Percentiles rank a stretch among this genome's conserved stretches.
phyloP scores from a whole-genome alignment of 2,888 invertebrate species.

The Rhabditoides inermis region DNA sequence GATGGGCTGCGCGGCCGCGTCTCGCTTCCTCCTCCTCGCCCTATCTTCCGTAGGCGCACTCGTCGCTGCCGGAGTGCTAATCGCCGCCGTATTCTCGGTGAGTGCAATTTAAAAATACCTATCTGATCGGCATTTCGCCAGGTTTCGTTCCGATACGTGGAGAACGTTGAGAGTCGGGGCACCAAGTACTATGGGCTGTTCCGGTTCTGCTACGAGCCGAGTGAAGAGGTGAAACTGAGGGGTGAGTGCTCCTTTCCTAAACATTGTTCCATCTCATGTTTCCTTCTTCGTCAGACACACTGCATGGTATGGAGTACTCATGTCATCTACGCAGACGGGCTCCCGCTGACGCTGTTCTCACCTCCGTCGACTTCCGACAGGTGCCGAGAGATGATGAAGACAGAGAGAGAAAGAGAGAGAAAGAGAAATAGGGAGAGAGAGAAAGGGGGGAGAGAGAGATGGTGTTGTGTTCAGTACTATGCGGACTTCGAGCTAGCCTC shows the following conservation, averaged over 20 bases:
- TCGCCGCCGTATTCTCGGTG: too few species aligned
- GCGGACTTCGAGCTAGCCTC: constrained; percentile 33
- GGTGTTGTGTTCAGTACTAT: constrained; percentile 8
- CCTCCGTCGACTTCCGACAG: background rate
- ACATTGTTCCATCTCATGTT: background rate
- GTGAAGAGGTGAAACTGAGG: constrained; percentile 10
- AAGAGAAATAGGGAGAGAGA: too few species aligned
- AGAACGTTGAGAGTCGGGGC: constrained; percentile 12
- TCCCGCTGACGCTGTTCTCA: background rate
- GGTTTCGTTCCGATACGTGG: constrained; percentile 22
- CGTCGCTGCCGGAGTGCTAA: too few species aligned
- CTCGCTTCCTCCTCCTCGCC: too few species aligned
- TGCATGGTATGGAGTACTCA: background rate
- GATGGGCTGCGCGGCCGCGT: too few species aligned
- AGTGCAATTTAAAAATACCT: too few species aligned
- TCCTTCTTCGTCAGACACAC: background rate
- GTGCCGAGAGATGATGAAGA: too few species aligned
- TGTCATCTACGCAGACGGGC: background rate
- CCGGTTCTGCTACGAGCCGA: constrained; percentile 30
- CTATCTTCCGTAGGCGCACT: too few species aligned
- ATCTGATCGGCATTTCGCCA: too few species aligned
- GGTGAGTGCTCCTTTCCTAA: background rate
- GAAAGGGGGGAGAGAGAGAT: too few species aligned
- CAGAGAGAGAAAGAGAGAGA: too few species aligned
- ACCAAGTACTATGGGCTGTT: constrained; percentile 25